Conservation (phyloP, 2,888 invertebrate genomes). For the Microplitis manilae region DNA sequence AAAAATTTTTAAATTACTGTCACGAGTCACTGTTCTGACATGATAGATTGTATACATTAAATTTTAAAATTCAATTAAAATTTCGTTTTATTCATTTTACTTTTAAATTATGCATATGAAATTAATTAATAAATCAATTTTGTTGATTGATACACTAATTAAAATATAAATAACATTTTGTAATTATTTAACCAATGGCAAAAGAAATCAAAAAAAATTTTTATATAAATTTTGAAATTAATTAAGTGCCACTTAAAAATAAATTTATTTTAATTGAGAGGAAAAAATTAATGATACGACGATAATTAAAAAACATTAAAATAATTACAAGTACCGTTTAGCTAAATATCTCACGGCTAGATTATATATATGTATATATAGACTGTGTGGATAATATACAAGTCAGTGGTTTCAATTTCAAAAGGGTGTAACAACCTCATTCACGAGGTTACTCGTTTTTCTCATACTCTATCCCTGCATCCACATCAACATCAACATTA, state of each 20-base stretch:
- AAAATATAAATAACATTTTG: not conserved
- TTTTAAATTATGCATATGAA: not conserved
- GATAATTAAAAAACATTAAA: not conserved
- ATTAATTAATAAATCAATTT: not conserved
- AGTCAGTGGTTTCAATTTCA: conserved; percentile 18
- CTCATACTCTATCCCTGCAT: not conserved
- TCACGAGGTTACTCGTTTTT: conserved; percentile 5
- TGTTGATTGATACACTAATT: too few relatives aligned
- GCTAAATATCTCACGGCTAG: not conserved
- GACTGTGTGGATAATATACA: not conserved
- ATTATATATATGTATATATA: not conserved
- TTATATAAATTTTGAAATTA: too few relatives aligned
- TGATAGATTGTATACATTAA: too few relatives aligned
- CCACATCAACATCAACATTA: not conserved
- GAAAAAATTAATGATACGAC: not conserved
- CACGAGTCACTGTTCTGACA: too few relatives aligned
- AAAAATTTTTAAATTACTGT: too few relatives aligned
- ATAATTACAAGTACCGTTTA: not conserved
- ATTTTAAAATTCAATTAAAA: too few relatives aligned
- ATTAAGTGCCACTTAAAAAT: not conserved
- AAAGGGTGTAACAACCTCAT: conserved; percentile 22
- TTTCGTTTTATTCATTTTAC: too few relatives aligned
- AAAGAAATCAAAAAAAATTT: too few relatives aligned
- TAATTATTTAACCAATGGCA: too few relatives aligned
- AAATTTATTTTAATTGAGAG: not conserved